Evolutionary conservation across 2,888 invertebrate species (phyloP).

Genomic region (Notocelia uddmanniana): DNA sequence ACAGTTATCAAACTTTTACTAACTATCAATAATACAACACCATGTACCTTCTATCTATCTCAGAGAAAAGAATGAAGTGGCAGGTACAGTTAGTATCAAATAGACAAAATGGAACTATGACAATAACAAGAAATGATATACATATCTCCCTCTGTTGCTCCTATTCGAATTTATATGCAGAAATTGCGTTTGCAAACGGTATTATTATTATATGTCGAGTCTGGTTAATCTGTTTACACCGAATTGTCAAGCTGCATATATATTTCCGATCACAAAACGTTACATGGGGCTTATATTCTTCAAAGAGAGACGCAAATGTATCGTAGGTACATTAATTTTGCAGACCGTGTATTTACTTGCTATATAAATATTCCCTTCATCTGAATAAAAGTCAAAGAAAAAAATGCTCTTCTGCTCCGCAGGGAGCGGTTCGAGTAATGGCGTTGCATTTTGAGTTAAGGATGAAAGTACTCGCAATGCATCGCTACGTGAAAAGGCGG

Average conservation of each 20-base stretch:
- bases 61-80: too few species aligned
- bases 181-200: too few species aligned
- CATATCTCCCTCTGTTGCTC: too few species aligned
- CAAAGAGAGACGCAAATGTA: background rate
- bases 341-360: background rate
- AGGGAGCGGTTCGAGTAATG: slow-evolving; percentile 57
- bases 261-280: background rate
- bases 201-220: too few species aligned
- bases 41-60: too few species aligned
- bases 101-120: too few species aligned
- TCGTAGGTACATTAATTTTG: background rate
- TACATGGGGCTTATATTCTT: background rate
- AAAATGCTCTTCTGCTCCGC: slow-evolving; percentile 47
- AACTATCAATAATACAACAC: too few species aligned
- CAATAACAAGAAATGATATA: too few species aligned
- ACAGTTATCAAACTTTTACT: too few species aligned
- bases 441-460: slow-evolving; percentile 62
- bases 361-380: slow-evolving; percentile 55
- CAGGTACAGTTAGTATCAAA: too few species aligned
- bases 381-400: slow-evolving; percentile 56
- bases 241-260: background rate
- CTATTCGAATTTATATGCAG: too few species aligned
- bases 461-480: slow-evolving; percentile 58
- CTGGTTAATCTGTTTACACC: too few species aligned
- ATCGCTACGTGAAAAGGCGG: slow-evolving; percentile 57